Evolutionary conservation across 2,888 invertebrate genomes (phyloP).

Genomic region (Euproctis similis): DNA sequence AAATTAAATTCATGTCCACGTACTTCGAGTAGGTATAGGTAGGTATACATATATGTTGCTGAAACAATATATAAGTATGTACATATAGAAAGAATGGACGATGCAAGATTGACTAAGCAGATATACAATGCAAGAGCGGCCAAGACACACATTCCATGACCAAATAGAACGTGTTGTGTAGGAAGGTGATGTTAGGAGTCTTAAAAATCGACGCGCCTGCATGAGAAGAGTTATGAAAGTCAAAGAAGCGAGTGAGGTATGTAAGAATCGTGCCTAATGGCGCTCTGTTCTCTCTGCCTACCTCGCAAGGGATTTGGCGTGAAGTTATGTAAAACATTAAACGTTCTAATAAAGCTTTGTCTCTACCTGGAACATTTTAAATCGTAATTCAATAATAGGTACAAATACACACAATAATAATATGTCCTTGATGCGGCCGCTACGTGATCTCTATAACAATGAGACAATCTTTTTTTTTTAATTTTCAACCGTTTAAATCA

Average conservation of each 20-base stretch:
- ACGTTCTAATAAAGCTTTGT: constrained; percentile 4
- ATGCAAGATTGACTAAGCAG: no score
- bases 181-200: no score
- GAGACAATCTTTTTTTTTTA: constrained; percentile 20
- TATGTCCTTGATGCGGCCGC: constrained; percentile 23
- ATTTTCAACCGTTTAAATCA: constrained; percentile 12
- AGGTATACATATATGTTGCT: background rate
- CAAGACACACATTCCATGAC: no score
- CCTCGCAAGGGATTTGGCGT: no score
- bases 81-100: no score
- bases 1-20: constrained; percentile 2
- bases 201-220: no score
- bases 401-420: constrained; percentile 16
- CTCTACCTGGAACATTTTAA: constrained; percentile 12
- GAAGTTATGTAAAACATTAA: constrained; percentile 5
- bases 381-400: constrained; percentile 16
- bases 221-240: no score
- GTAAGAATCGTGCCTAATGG: no score
- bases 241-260: no score
- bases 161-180: no score
- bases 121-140: no score
- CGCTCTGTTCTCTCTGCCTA: no score
- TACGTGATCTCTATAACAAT: constrained; percentile 28
- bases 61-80: constrained; percentile 2
- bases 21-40: background rate